These are phyloP conservation scores for Busseola fusca DNA, from an alignment of 2,888 invertebrate species.

Conservation along the genomic window DNA sequence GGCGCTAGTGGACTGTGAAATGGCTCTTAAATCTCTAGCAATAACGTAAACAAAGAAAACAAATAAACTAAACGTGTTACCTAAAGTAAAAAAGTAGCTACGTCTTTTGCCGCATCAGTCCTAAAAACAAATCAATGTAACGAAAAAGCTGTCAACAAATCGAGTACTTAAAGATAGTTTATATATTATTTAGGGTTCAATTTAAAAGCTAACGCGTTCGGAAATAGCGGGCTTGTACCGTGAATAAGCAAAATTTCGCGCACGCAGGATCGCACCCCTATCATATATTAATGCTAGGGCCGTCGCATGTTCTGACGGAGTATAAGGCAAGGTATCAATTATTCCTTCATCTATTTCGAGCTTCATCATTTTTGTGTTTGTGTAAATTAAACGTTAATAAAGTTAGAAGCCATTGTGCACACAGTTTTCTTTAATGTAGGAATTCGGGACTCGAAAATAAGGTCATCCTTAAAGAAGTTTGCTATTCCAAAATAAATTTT, in stretches of 20 bases:
- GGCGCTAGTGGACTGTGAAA: too few species aligned
- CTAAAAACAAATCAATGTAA: slow-evolving; percentile 15
- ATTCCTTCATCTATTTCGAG: slow-evolving; percentile 67
- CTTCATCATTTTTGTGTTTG: slow-evolving; percentile 63
- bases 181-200: slow-evolving; percentile 83
- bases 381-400: slow-evolving; percentile 35
- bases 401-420: neutral
- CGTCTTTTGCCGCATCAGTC: neutral
- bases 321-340: slow-evolving; percentile 71
- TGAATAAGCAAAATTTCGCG: slow-evolving; percentile 82
- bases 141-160: slow-evolving; percentile 65
- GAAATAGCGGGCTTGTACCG: slow-evolving; percentile 76
- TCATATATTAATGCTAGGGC: slow-evolving; percentile 80
- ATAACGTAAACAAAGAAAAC: too few species aligned
- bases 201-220: slow-evolving; percentile 82
- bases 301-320: slow-evolving; percentile 60
- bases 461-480: neutral
- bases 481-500: neutral
- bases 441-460: slow-evolving; percentile 2
- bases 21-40: too few species aligned
- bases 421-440: slow-evolving; percentile 9
- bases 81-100: too few species aligned
- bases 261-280: slow-evolving; percentile 72
- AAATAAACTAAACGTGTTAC: too few species aligned
- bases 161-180: slow-evolving; percentile 72